Evolutionary conservation across 2,797 vertebrate genomes (phyloP).

Genomic region (Urosaurus nigricauda): DNA sequence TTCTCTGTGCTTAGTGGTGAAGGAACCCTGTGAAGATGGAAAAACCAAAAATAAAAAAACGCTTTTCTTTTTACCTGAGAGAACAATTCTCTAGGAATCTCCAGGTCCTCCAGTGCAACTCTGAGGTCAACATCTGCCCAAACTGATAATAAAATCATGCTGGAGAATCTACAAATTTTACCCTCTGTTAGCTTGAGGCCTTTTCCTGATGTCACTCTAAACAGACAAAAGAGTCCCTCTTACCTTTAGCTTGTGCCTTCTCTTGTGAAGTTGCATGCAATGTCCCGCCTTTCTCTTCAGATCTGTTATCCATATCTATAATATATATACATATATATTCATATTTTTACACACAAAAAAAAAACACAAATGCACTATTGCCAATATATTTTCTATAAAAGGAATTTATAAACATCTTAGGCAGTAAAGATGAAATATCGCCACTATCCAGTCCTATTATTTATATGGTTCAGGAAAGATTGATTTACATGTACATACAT

Average conservation of each 20-base stretch:
- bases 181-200: too few relatives aligned
- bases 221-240: not conserved
- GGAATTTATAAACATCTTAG: not conserved
- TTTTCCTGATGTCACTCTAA: not conserved
- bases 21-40: too few relatives aligned
- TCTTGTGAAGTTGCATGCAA: constrained; percentile 55
- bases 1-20: too few relatives aligned
- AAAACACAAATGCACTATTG: rapidly evolving
- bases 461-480: not conserved
- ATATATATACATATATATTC: not conserved
- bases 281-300: constrained; percentile 54
- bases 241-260: constrained; percentile 61
- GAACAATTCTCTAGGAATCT: too few relatives aligned
- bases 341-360: not conserved
- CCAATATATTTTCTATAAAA: not conserved
- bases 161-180: too few relatives aligned
- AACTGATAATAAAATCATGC: too few relatives aligned
- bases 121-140: too few relatives aligned
- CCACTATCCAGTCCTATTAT: not conserved
- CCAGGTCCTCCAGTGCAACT: too few relatives aligned
- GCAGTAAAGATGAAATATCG: not conserved
- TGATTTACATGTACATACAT: not conserved
- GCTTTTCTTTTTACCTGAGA: too few relatives aligned
- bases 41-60: too few relatives aligned
- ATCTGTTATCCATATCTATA: constrained; percentile 69